Evolutionary conservation across 1,140 invertebrate species (phyloP).

Genomic region (Thaumatotibia leucotreta): DNA sequence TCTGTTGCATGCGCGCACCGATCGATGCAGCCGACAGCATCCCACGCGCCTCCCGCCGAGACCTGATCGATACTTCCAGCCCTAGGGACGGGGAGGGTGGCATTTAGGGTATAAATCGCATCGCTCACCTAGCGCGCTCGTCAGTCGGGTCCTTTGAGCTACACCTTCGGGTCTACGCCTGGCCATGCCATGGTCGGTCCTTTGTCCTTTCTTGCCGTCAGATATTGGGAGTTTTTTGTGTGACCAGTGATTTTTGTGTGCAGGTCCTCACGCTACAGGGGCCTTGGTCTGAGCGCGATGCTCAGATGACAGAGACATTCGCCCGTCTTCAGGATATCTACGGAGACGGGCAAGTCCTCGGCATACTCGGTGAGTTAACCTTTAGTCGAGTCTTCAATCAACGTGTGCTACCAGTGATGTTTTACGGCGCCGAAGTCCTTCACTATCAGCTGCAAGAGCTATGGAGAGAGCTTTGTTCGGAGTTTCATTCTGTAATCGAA

Average conservation of each 20-base stretch:
- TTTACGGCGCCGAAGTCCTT: too few relatives aligned
- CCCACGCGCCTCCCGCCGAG: neutral
- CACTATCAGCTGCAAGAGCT: too few relatives aligned
- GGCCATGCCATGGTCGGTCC: neutral
- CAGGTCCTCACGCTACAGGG: constrained; percentile 77
- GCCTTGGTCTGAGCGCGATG: constrained; percentile 75
- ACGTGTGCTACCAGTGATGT: too few relatives aligned
- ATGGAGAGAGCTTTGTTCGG: too few relatives aligned
- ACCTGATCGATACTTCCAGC: neutral
- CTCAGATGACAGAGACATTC: constrained; percentile 76
- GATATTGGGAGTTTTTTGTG: neutral
- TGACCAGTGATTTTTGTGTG: constrained; percentile 12
- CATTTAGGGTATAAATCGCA: neutral
- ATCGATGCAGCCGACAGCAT: neutral
- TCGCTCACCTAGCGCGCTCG: neutral
- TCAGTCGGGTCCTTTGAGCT: neutral
- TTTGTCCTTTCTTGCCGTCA: neutral
- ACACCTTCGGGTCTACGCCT: neutral
- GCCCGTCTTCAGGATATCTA: constrained; percentile 76
- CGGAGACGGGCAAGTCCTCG: constrained; percentile 74
- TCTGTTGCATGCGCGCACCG: neutral
- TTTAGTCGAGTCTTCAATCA: too few relatives aligned
- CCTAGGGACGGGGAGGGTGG: neutral
- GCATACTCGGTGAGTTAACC: constrained; percentile 67
- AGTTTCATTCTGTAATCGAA: too few relatives aligned